These are phyloP conservation scores for Neopipo cinnamomea DNA, from an alignment of 2,113 vertebrate species.

Conservation along the genomic window DNA sequence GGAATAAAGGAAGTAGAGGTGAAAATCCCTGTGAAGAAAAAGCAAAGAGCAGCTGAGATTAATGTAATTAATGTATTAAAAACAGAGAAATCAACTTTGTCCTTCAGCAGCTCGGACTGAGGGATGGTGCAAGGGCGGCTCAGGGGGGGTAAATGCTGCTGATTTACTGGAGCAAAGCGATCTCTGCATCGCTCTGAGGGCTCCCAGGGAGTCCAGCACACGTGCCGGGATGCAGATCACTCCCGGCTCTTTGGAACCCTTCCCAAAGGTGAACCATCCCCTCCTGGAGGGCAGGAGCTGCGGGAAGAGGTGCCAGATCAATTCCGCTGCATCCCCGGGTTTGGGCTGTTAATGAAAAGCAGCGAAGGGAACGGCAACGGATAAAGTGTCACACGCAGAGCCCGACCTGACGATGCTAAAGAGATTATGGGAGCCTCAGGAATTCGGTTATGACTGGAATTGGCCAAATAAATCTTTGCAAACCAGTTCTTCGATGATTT, in stretches of 20 bases:
- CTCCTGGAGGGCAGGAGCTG: background rate
- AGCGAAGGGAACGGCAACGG: rapidly evolving
- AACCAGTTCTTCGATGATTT: background rate
- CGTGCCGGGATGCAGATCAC: background rate
- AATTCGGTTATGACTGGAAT: background rate
- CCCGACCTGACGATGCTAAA: background rate
- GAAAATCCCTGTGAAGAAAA: background rate
- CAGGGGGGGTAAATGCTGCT: background rate
- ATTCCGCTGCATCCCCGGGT: background rate
- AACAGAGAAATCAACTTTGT: background rate
- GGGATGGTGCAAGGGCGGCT: background rate
- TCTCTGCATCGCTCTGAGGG: background rate
- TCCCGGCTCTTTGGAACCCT: background rate
- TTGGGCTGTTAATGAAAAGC: background rate
- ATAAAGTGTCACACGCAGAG: rapidly evolving
- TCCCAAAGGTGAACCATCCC: background rate
- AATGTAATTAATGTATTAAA: slow-evolving; percentile 6
- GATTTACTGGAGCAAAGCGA: background rate
- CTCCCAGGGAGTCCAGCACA: background rate
- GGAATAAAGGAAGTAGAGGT: background rate
- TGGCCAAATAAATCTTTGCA: background rate
- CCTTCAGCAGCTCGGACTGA: background rate
- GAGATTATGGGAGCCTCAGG: background rate
- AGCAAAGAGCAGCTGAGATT: background rate
- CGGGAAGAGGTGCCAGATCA: background rate